Percentiles rank a stretch among this genome's conserved stretches.
phyloP scores from a whole-genome alignment of 2,113 vertebrate genomes.

The Chionomys nivalis region DNA sequence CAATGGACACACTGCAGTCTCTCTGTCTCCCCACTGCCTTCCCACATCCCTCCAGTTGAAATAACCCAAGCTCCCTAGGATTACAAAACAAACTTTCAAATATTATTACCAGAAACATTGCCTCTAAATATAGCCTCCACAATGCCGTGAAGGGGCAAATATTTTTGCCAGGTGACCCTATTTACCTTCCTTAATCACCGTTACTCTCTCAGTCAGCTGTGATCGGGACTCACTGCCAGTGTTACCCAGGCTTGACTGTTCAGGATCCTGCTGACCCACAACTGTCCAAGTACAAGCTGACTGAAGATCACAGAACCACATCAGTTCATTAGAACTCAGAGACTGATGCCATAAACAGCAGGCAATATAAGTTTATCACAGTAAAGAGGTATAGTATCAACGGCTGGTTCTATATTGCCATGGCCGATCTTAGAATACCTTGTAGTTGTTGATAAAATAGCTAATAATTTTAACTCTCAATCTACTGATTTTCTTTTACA shows the following conservation, averaged over 20 bases:
- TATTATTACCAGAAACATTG: conserved; percentile 75
- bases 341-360: not conserved
- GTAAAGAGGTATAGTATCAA: not conserved
- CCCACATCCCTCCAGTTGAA: not conserved
- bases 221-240: not conserved
- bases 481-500: not conserved
- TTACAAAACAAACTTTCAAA: conserved; percentile 76
- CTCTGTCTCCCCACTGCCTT: not conserved
- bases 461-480: not conserved
- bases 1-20: not conserved
- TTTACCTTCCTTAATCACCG: conserved; percentile 50
- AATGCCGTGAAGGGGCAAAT: conserved; percentile 64
- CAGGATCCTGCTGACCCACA: not conserved
- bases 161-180: conserved; percentile 65
- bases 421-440: not conserved
- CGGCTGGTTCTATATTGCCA: not conserved
- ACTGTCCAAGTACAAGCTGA: not conserved
- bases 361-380: not conserved
- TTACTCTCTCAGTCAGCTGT: not conserved
- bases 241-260: too few relatives aligned
- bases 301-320: not conserved
- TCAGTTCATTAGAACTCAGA: not conserved
- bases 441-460: not conserved
- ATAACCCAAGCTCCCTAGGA: conserved; percentile 42
- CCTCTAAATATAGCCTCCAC: conserved; percentile 69